Base-by-base conservation (phyloP, 1,140 invertebrate genomes). In the Drosophila truncata region DNA sequence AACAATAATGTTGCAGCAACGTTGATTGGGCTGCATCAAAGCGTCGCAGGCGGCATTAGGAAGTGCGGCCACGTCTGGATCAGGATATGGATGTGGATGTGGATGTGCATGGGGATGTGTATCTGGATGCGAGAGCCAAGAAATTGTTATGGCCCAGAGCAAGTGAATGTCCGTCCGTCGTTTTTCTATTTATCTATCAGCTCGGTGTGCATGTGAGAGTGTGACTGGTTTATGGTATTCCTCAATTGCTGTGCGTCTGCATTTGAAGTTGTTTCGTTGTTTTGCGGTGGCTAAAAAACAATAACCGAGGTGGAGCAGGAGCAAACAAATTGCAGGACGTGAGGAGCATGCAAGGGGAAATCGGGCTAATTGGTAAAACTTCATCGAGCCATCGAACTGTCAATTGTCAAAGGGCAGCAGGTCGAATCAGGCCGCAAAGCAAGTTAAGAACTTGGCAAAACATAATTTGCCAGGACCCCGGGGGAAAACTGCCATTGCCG, bases 11-110 rank as follows among this genome's bases (percentile, higher is more conserved):
- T 74, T 35, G 60, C 52, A 33, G 67, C 57, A 33, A 65, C 57
- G 80, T 80, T 88, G 84, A 87, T 88, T 87, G 84, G 72, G 63
- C 57, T 87, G 71, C 83, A 65, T 75, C 70, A 67, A 64, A 82
- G 61, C 74, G 74, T 72, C 62, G 59, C 67, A 64, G 35, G 37
- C 31, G 60, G 70, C 70, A 82, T 85, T 85, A 59, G 69, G 27
- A 79, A 85, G 82, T 86, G 63, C 57, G 70, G 50, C 71, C 83
- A 86, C 83, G 84, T 87, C 70, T 78, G 49, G 35, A 52, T 54
- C 25, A 66, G 61, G 67, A 66, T 78, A 58, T 54, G 54, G 63
- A 44, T 42, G n/a, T 46, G 62, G 41, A 44, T 44, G 41, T 44
- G 41, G 65, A 65, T 71, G 59, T 50, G 41, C 31, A 49, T 55